Percentiles rank a stretch among this genome's conserved stretches.
phyloP scores from a whole-genome alignment of 2,888 invertebrate genomes.

The Diogma glabrata region DNA sequence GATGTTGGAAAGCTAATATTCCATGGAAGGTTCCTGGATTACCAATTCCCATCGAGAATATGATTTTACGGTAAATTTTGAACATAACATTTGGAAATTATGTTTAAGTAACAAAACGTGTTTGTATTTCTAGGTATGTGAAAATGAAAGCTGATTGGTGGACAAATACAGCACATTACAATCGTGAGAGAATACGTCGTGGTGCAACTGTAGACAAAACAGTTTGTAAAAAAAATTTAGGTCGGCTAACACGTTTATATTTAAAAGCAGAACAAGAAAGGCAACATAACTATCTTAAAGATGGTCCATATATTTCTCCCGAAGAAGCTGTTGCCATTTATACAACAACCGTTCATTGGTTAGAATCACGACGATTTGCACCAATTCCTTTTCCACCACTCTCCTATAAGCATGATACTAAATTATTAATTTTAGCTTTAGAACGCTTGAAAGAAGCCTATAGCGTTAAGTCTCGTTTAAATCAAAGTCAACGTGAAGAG shows the following conservation, averaged over 20 bases:
- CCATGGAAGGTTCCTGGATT: constrained; percentile 99
- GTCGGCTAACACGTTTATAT: constrained; percentile 91
- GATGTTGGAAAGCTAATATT: constrained; percentile 99
- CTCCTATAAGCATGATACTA: constrained; percentile 99
- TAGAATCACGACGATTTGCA: constrained; percentile 95
- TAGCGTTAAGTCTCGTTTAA: constrained; percentile 92
- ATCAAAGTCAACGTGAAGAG: constrained; percentile 98
- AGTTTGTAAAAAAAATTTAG: constrained; percentile 99
- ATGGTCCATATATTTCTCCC: constrained; percentile 98
- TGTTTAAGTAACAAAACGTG: not conserved
- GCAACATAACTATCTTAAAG: constrained; percentile 98
- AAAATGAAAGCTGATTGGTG: constrained; percentile 99
- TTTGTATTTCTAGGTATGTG: constrained; percentile 57
- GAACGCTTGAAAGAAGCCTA: constrained; percentile 97
- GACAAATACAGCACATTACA: constrained; percentile 99
- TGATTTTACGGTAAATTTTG: constrained; percentile 70
- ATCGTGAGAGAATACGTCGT: constrained; percentile 93
- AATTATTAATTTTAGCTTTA: constrained; percentile 89
- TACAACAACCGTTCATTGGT: constrained; percentile 99
- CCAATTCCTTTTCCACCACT: constrained; percentile 99
- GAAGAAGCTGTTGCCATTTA: constrained; percentile 99
- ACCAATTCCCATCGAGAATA: constrained; percentile 98
- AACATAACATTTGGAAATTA: not conserved
- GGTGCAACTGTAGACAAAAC: constrained; percentile 99
- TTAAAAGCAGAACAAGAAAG: constrained; percentile 97